Conservation (phyloP, 2,797 vertebrate species). For the Thamnophis elegans region DNA sequence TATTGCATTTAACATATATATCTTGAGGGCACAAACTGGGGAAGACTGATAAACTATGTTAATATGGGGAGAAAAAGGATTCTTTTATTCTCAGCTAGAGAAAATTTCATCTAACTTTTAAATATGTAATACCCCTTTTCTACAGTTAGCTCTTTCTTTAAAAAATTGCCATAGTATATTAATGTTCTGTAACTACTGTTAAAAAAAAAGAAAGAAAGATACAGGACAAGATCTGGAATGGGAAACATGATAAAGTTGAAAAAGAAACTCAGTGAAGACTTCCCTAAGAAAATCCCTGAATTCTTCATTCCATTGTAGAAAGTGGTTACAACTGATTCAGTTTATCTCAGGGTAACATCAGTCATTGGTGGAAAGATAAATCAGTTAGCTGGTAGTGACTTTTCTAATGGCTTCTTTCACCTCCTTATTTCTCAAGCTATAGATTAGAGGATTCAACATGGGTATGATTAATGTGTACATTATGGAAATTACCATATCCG, state of each 20-base stretch:
- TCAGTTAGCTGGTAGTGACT: not conserved
- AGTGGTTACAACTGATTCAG: not conserved
- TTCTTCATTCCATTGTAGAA: not conserved
- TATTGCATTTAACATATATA: not conserved
- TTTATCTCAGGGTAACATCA: not conserved
- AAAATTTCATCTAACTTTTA: not conserved
- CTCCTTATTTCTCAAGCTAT: conserved; percentile 11
- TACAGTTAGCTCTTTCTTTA: not conserved
- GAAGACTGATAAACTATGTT: not conserved
- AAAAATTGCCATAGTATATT: not conserved
- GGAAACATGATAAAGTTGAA: not conserved
- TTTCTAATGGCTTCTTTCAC: conserved; percentile 10
- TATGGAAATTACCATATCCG: not conserved
- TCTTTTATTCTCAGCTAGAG: not conserved
- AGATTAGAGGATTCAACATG: conserved; percentile 16
- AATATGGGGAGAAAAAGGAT: not conserved
- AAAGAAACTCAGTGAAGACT: not conserved
- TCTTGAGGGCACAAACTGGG: not conserved
- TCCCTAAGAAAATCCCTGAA: not conserved
- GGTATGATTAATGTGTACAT: conserved; percentile 10
- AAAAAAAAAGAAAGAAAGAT: not conserved
- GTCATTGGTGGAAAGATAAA: not conserved
- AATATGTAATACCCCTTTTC: not conserved
- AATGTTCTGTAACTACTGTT: not conserved
- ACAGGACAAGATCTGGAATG: not conserved